Base-by-base conservation (phyloP, 2,113 vertebrate genomes). In the Gnathonemus echidnorhynchus region DNA sequence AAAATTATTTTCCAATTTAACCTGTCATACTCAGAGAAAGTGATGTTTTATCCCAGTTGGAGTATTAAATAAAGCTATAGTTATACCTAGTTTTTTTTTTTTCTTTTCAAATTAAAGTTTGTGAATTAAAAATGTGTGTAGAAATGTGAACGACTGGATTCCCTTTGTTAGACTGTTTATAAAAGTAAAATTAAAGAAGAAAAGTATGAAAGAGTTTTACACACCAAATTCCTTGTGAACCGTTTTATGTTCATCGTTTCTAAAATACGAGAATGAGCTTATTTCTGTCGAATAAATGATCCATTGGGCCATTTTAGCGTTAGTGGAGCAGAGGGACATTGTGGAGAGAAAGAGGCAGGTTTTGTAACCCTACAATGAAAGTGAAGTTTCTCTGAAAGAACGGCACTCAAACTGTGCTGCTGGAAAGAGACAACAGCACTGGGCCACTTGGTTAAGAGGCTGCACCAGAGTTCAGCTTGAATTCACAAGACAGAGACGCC, bases 401-500 rank as follows among this genome's bases (percentile, higher is more conserved):
- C 4, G 42, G 49, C 27, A 91, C 91, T 90, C 92, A 87, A 62
- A 90, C 91, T 49, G 88, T 90, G 84, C 87, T 84, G 58, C 48
- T 88, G 91, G 91, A 91, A 89, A 89, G n/a, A 49, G 53, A 50
- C 85, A 62, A 48, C 89, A 52, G 91, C 91, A 90, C 52, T 87
- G 92, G 91, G 92, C 90, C 91, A 91, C 90, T 91, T 90, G 93
- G 92, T 91, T 88, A 92, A 91, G 92, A 91, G 93, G 94, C 90
- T 56, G 92, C 90, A 90, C 90, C 89, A 15, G 15, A 46, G 92
- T 94, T 94, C 92, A 92, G 93, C 93, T 93, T 95, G 91, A 90
- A 91, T 94, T 93, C 91, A 91, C 92, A 93, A 92, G 92, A 92
- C 91, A 87, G 88, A 89, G 92, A 91, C 92, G 92, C 91, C 91